Base-by-base conservation (phyloP, 1,140 invertebrate genomes). In the Tenebrio molitor region DNA sequence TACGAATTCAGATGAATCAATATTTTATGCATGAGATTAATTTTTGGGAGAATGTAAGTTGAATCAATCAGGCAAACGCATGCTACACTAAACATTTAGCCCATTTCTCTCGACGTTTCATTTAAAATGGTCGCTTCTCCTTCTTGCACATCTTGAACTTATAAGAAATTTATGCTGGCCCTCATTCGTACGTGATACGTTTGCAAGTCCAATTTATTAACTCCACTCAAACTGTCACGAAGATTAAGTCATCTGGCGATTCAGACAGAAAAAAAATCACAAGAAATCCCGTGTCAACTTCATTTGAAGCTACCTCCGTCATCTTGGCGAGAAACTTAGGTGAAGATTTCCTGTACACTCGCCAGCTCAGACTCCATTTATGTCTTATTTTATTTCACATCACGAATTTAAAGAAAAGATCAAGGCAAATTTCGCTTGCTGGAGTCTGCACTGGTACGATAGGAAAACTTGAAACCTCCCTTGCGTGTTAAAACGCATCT, bases 351-450 rank as follows among this genome's bases (percentile, higher is more conserved):
- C 29, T 33, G 29, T 33, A 33, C 29, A 33, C 29, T 21, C 15
- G 7, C 8, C 42, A 19, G 44, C 44, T 53, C 46, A 25, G 23
- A 58, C 23, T 58, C 21, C 50, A 58, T 29, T 58, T 58, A 3
- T 58, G 50, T 58, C 50, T 58, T 29, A 58, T 58, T 58, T 58
- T 58, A 29, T 58, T 58, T 58, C 50, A 23, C 50, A 58, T 58
- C 50, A 58, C 50, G 50, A 58, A 58, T 58, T 58, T 58, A 29
- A 58, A 58, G 23, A 58, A 58, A 29, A 58, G 50, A 58, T 58
- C 50, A 29, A 58, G 50, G 15, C n/a, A 2, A 58, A 58, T 29
- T 58, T 58, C 29, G 50, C 50, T 23, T 58, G 17, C 16, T 53
- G 46, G 17, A 21, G 46, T 53, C 46, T 53, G 50, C 21, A 58